Conservation (phyloP, 2,888 invertebrate genomes). For the Synanthedon formicaeformis region DNA sequence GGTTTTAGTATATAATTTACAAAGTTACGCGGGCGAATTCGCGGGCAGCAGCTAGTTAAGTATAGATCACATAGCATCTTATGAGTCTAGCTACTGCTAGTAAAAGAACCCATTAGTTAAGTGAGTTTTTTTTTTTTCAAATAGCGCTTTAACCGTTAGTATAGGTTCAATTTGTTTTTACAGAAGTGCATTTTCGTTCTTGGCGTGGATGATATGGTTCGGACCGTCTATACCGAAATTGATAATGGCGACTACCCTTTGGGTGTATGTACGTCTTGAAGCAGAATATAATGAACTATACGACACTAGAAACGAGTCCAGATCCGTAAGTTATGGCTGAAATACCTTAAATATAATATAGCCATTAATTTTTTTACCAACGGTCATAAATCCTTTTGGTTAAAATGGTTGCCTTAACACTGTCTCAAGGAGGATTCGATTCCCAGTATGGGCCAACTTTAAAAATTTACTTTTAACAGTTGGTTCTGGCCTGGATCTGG, state of each 20-base stretch:
- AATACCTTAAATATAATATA: neutral
- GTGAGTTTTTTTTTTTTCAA: neutral
- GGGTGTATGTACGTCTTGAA: slow-evolving; percentile 82
- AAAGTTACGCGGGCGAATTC: too few species aligned
- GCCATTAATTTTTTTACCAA: neutral
- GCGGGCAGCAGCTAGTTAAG: too few species aligned
- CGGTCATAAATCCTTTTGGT: too few species aligned
- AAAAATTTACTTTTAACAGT: neutral
- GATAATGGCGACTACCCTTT: slow-evolving; percentile 80
- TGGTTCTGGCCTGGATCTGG: too few species aligned
- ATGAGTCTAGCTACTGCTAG: too few species aligned
- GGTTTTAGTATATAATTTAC: too few species aligned
- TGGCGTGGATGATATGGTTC: slow-evolving; percentile 86
- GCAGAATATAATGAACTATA: slow-evolving; percentile 75
- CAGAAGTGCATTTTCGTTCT: slow-evolving; percentile 75
- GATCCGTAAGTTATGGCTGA: slow-evolving; percentile 41
- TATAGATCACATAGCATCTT: too few species aligned
- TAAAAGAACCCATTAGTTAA: neutral
- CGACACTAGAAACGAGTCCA: slow-evolving; percentile 37
- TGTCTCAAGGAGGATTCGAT: too few species aligned
- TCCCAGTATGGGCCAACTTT: neutral
- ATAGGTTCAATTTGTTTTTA: slow-evolving; percentile 8
- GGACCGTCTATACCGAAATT: slow-evolving; percentile 86
- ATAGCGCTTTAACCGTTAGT: too few species aligned
- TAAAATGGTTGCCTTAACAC: too few species aligned